These are phyloP conservation scores for Hydroisotoma schaefferi DNA, from an alignment of 2,888 invertebrate genomes.

Conservation along the genomic window DNA sequence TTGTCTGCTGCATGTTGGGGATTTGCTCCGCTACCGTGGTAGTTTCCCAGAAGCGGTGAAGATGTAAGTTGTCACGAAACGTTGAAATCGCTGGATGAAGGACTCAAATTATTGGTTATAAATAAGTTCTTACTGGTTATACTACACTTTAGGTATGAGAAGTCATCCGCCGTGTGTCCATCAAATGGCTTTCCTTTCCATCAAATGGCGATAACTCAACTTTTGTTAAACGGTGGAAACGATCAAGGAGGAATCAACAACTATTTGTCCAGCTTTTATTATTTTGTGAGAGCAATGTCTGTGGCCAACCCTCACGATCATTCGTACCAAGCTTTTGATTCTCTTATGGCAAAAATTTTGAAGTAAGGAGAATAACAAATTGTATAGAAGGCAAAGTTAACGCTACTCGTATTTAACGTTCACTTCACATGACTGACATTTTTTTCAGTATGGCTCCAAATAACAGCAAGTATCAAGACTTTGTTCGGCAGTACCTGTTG, in stretches of 20 bases:
- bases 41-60: slow-evolving; percentile 81
- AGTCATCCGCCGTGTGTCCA: slow-evolving; percentile 53
- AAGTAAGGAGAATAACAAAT: slow-evolving; percentile 20
- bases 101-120: neutral
- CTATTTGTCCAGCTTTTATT: slow-evolving; percentile 72
- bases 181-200: slow-evolving; percentile 85
- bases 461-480: slow-evolving; percentile 25
- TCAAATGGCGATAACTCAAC: slow-evolving; percentile 61
- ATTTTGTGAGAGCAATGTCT: slow-evolving; percentile 77
- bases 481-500: slow-evolving; percentile 28
- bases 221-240: slow-evolving; percentile 61
- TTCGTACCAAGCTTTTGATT: slow-evolving; percentile 69
- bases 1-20: slow-evolving; percentile 83
- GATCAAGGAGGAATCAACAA: slow-evolving; percentile 60
- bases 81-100: neutral
- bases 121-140: too few species aligned
- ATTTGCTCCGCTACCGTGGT: slow-evolving; percentile 76
- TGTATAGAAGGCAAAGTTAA: too few species aligned
- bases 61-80: slow-evolving; percentile 54
- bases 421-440: neutral
- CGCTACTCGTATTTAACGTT: too few species aligned
- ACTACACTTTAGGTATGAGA: slow-evolving; percentile 68
- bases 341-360: slow-evolving; percentile 17
- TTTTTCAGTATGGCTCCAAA: neutral
- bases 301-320: slow-evolving; percentile 82